Conservation (phyloP, 1,140 invertebrate genomes). For the Asobara japonica region DNA sequence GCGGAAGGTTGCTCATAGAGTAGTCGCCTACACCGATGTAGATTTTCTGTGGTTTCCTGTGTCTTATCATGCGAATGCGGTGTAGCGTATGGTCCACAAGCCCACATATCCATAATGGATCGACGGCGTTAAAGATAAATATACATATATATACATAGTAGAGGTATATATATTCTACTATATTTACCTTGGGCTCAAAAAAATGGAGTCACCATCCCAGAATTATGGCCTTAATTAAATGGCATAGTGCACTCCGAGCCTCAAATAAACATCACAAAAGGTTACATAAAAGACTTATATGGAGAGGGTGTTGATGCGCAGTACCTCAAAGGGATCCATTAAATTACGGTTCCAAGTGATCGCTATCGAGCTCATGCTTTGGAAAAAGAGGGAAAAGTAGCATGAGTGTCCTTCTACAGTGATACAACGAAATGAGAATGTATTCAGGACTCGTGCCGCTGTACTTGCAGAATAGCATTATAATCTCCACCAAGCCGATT, state of each 20-base stretch:
- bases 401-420: background rate
- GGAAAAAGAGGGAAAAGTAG: background rate
- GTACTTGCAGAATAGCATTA: background rate
- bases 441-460: background rate
- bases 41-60: no score
- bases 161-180: no score
- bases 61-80: no score
- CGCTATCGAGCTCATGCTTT: slow-evolving; percentile 23
- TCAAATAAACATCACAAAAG: slow-evolving; percentile 23
- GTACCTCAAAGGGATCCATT: slow-evolving; percentile 26
- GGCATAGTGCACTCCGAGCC: background rate
- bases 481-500: slow-evolving; percentile 8
- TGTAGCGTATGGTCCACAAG: no score
- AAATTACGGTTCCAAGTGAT: slow-evolving; percentile 26
- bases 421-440: background rate
- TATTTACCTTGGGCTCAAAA: background rate
- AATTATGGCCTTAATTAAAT: background rate
- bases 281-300: background rate
- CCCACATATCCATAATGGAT: no score
- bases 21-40: no score
- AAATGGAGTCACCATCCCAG: background rate
- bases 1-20: no score
- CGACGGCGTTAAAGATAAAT: no score
- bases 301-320: slow-evolving; percentile 26
- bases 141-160: no score